Percentiles rank a stretch among this genome's conserved stretches.
phyloP scores from a whole-genome alignment of 2,113 vertebrate genomes.

The Phylloscopus trochiloides region DNA sequence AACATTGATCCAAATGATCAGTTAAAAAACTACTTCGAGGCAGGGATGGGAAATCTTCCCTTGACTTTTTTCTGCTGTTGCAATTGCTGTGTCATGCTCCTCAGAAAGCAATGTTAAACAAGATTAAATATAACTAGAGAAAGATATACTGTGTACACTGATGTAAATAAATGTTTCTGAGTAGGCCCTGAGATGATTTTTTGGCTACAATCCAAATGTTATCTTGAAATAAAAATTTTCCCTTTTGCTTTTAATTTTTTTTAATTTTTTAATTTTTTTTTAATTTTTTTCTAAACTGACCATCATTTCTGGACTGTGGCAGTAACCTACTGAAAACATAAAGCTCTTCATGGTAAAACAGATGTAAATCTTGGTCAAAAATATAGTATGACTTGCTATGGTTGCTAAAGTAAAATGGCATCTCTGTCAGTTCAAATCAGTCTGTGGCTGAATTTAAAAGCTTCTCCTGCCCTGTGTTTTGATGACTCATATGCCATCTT shows the following conservation, averaged over 20 bases:
- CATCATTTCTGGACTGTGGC: not conserved
- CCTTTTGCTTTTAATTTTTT: not conserved
- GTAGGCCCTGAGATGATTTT: not conserved
- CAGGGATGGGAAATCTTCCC: not conserved
- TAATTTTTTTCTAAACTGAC: not conserved
- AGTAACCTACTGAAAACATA: not conserved
- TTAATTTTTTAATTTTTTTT: too few relatives aligned
- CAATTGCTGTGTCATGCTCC: not conserved
- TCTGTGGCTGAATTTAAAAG: not conserved
- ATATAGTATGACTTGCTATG: not conserved
- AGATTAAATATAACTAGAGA: not conserved
- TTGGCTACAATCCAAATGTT: not conserved
- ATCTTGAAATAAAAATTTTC: not conserved
- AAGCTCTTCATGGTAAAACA: not conserved
- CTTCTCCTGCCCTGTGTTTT: not conserved
- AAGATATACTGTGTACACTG: not conserved
- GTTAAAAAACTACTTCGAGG: not conserved
- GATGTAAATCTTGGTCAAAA: not conserved
- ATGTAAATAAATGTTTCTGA: not conserved
- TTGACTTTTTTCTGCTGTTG: not conserved
- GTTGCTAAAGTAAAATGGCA: not conserved
- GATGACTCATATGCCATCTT: slow-evolving; percentile 13
- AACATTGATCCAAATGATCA: not conserved
- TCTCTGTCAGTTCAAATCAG: not conserved
- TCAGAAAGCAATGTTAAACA: not conserved